Percentiles rank a stretch among this genome's conserved stretches.
Evolutionary conservation across 2,888 invertebrate species (phyloP).

Genomic region (Epirrhoe tristata): DNA sequence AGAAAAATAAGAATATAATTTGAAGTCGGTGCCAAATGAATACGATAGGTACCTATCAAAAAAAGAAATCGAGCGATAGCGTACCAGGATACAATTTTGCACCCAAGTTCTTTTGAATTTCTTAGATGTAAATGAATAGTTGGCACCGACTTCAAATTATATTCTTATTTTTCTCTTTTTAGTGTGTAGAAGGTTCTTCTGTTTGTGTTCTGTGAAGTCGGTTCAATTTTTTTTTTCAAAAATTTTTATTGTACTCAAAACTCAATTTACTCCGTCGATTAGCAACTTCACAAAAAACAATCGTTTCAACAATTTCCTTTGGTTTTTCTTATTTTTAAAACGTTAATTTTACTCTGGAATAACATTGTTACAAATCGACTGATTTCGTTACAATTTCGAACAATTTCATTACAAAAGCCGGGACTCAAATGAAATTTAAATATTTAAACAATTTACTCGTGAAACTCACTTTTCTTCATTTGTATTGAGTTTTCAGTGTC

Average conservation of each 20-base stretch:
- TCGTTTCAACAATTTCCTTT: constrained; percentile 5
- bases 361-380: constrained; percentile 11
- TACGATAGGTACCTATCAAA: no score
- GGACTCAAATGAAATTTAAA: constrained; percentile 30
- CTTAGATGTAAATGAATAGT: no score
- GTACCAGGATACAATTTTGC: no score
- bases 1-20: no score
- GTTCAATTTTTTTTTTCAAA: no score
- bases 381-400: constrained; percentile 30
- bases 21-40: no score
- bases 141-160: no score
- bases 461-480: constrained; percentile 21
- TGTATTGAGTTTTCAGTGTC: constrained; percentile 16
- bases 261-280: neutral
- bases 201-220: no score
- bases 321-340: constrained; percentile 3
- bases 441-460: constrained; percentile 27
- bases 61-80: no score
- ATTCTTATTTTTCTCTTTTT: no score
- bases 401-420: constrained; percentile 29
- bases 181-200: no score
- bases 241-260: neutral
- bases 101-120: no score
- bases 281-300: neutral
- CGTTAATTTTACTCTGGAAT: constrained; percentile 23